Evolutionary conservation across 2,888 invertebrate species (phyloP), one percentile per base, ranked within the genome.

Genomic region (Podabrus alpinus): DNA sequence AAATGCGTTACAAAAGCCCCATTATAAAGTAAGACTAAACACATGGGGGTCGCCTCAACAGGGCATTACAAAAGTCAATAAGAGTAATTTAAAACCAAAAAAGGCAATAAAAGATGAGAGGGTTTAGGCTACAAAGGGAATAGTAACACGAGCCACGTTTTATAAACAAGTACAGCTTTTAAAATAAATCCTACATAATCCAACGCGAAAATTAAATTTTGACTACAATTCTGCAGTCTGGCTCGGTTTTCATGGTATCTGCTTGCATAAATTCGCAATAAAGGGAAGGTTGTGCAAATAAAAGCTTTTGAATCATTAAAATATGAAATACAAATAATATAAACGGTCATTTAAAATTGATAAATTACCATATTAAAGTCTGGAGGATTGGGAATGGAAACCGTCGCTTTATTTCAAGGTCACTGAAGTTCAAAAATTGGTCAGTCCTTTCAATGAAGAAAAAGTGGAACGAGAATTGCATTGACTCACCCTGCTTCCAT

Each of bases 111-210:
- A 64, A 17, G 17, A 21, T 64, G 21, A 15, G 62, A 64, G 62
- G 62, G 62, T 64, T 21, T 64, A 19, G 16, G 62, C 19, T 64
- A 19, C 21, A 64, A 64, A 64, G 62, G 62, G 62, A 45, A n/a
- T n/a, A n/a, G 62, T 64, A 64, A 64, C 62, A 64, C 62, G 62
- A 64, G 62, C 62, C 21, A 64, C 21, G 62, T 45, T 45, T 45
- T 45, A 45, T 45, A 45, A 45, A 45, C 45, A 45, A n/a, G 7
- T 45, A 2, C 45, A 45, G 45, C 45, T 45, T 45, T 45, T 45
- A 45, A 45, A 45, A 45, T 45, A 45, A 45, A 45, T 45, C 45
- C 13, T 45, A 45, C 45, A 45, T 45, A 45, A 45, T 45, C 45
- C 45, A n/a, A 45, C 1, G n/a, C 45, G 45, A 45, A 45, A 45